Base-by-base conservation (phyloP, 2,888 invertebrate genomes). In the Dromius quadrimaculatus region DNA sequence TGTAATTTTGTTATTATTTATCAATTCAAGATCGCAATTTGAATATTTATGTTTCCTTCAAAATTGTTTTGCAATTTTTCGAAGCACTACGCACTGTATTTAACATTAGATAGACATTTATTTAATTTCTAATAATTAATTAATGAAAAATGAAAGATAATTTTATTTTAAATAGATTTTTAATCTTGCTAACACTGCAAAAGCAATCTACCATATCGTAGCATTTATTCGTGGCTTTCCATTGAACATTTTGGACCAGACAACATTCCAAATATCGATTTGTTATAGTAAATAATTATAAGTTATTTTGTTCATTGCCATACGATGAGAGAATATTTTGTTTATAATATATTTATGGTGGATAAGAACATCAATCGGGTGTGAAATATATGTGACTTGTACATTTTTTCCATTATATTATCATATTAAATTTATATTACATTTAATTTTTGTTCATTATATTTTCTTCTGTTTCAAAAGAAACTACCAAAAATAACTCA, bases 341-440 rank as follows among this genome's bases (percentile, higher is more conserved):
- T 68, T 68, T 41, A 57, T 68, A 66, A 11, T 43, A 43, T 69
- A 57, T 68, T 68, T 69, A 61, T 69, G 69, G 69, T 69, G 45
- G 57, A 61, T 69, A 36, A 34, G 43, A 45, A 45, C 47, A 45
- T 43, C 59, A 61, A 43, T 59, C 22, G 59, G 45, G 61, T 59
- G 68, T 61, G 57, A 64, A 64, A 64, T 64, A 54, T 68, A 45
- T 61, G 45, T 69, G 61, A 69, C 69, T 69, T 69, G 69, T 69
- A 69, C 69, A 69, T 69, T 69, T 69, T 69, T 69, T 68, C n/a
- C 66, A 68, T 68, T 61, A 69, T 69, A 69, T 69, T 69, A 61
- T 69, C 69, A 69, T 69, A 69, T 69, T 69, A 69, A 69, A 69
- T 61, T 69, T 69, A 69, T 69, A 69, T 69, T 69, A 68, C 66